Evolutionary conservation across 2,797 vertebrate genomes (phyloP), one percentile per base, ranked within the genome.

Genomic region (Poliocrania exsul): DNA sequence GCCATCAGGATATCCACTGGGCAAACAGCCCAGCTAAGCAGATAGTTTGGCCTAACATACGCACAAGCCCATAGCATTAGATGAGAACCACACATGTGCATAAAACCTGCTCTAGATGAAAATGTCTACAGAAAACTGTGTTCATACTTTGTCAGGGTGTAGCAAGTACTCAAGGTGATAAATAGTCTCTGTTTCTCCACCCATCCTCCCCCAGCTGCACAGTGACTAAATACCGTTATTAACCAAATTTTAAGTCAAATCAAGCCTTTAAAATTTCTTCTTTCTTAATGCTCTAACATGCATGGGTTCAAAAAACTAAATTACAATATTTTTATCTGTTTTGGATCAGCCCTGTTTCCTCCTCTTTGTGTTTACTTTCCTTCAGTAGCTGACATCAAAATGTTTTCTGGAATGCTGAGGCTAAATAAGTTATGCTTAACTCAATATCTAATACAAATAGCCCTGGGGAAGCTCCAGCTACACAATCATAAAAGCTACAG

Each of bases 371-470:
- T 98, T 99, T 98, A 97, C 98, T 98, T 98, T 96, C 95, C 97
- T 98, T 97, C 97, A 98, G 98, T 98, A 98, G 98, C 98, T 98
- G 96, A 98, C 98, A 98, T 98, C 98, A 98, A 98, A 98, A 98
- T 98, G 97, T 98, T 98, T 98, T 98, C 96, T 97, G 98, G 98
- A 98, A 98, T 98, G 98, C 96, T 96, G 86, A 97, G 97, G 93
- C 98, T 98, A 98, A 98, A 97, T 98, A 98, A 98, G 98, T 98
- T 99, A 98, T 98, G 97, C 97, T 98, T 99, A 98, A 98, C 98
- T 98, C 98, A 98, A 98, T 98, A 98, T 98, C 98, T 98, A 98
- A 98, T 98, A 94, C 95, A 98, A 98, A 98, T 98, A 98, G 98
- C 98, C 98, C 97, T 95, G 91, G 97, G 98, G 97, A 96, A 97